A percentile compares a stretch with the other conserved stretches of the same genome.
phyloP scores from a whole-genome alignment of 2,113 vertebrate genomes.

The Bambusicola thoracicus region DNA sequence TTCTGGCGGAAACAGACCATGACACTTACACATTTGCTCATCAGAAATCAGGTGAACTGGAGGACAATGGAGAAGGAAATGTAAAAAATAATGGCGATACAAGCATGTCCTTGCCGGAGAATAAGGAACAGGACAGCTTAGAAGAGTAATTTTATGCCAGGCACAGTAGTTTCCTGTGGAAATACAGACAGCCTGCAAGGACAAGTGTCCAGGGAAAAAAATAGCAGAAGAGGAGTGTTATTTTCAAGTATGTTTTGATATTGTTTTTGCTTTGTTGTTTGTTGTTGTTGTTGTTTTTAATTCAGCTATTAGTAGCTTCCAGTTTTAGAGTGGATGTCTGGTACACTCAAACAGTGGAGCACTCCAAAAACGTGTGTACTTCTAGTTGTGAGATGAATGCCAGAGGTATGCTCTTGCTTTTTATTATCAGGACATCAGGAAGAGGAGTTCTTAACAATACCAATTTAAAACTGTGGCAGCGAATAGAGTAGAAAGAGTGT shows the following conservation, averaged over 20 bases:
- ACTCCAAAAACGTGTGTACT: neutral
- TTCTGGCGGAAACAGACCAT: slow-evolving; percentile 76
- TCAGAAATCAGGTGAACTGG: slow-evolving; percentile 1
- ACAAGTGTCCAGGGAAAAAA: neutral
- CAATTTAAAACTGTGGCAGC: neutral
- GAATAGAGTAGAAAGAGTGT: neutral
- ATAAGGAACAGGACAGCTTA: neutral
- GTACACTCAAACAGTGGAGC: neutral
- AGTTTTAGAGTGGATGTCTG: neutral
- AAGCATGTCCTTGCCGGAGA: slow-evolving; percentile 67
- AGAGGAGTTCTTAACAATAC: neutral
- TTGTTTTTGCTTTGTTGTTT: neutral
- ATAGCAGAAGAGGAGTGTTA: neutral
- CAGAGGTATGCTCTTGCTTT: neutral
- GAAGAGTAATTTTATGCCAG: neutral
- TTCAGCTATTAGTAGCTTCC: slow-evolving; percentile 23
- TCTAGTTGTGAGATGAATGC: neutral
- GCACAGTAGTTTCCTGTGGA: slow-evolving; percentile 9
- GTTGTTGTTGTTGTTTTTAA: neutral
- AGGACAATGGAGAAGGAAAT: slow-evolving; percentile 40
- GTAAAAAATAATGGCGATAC: slow-evolving; percentile 38
- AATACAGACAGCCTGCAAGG: neutral
- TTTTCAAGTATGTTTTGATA: neutral
- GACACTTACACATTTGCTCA: slow-evolving; percentile 86
- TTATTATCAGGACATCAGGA: neutral